phyloP scores from a whole-genome alignment of 2,888 invertebrate species.

The Hermaeophaga mercurialis region DNA sequence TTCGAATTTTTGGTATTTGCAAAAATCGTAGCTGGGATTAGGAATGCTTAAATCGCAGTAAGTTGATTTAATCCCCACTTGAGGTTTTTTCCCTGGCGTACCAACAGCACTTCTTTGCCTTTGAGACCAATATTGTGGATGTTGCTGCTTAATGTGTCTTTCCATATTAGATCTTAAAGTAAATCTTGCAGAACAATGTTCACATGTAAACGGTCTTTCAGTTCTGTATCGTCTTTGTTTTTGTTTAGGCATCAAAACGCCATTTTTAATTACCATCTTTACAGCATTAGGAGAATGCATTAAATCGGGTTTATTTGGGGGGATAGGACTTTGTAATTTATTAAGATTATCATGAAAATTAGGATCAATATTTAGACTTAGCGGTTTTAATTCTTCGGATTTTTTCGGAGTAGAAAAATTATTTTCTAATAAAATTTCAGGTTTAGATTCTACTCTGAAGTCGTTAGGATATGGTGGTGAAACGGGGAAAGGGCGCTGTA shows the following conservation, averaged over 20 bases:
- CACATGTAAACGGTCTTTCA: constrained; percentile 88
- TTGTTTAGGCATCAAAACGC: constrained; percentile 88
- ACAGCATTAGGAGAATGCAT: constrained; percentile 69
- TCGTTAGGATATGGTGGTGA: constrained; percentile 39
- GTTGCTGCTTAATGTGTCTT: constrained; percentile 91
- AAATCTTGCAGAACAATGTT: constrained; percentile 88
- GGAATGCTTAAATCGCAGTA: constrained; percentile 51
- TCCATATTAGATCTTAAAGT: constrained; percentile 95
- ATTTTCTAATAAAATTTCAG: constrained; percentile 35
- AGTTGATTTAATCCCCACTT: constrained; percentile 46
- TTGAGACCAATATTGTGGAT: constrained; percentile 88
- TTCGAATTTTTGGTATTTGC: constrained; percentile 47
- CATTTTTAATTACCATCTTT: constrained; percentile 90
- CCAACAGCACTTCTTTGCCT: constrained; percentile 68
- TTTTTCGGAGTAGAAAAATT: constrained; percentile 40
- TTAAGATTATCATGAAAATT: constrained; percentile 42
- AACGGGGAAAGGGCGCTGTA: constrained; percentile 31
- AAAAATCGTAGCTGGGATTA: constrained; percentile 46
- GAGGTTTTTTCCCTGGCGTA: constrained; percentile 60
- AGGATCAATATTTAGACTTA: constrained; percentile 55
- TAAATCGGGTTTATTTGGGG: constrained; percentile 58
- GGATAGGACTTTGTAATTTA: constrained; percentile 56
- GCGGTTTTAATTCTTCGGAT: constrained; percentile 62
- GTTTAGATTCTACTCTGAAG: constrained; percentile 42
- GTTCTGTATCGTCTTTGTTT: constrained; percentile 89